Percentiles rank a stretch among this genome's conserved stretches.
Conservation (phyloP, 2,113 vertebrate species). For the Alethe diademata region DNA sequence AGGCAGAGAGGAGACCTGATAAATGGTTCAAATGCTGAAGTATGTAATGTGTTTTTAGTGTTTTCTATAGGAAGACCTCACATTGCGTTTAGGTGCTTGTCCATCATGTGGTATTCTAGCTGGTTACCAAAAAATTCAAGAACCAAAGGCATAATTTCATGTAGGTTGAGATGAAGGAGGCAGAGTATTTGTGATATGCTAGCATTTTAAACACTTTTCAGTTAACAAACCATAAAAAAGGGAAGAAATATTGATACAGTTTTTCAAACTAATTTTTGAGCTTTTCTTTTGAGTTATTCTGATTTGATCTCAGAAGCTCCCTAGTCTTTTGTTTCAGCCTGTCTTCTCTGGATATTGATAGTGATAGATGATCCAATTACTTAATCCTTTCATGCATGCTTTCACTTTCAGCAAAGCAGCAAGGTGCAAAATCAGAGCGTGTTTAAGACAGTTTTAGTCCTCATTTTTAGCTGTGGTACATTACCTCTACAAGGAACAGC, state of each 20-base stretch:
- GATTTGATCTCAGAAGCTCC: not conserved
- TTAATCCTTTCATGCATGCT: not conserved
- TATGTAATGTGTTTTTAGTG: not conserved
- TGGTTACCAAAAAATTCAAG: not conserved
- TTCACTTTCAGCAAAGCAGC: not conserved
- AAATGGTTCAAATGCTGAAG: not conserved
- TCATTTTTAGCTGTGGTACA: not conserved
- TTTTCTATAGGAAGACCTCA: not conserved
- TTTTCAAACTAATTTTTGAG: not conserved
- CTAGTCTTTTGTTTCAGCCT: not conserved
- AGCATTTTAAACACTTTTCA: not conserved
- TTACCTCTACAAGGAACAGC: not conserved
- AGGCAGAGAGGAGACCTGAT: not conserved
- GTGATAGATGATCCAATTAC: slow-evolving; percentile 8
- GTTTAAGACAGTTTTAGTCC: not conserved
- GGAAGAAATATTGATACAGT: not conserved
- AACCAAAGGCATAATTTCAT: not conserved
- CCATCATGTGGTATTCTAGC: not conserved
- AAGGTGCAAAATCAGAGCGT: not conserved
- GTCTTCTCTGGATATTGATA: not conserved
- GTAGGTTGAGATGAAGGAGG: not conserved
- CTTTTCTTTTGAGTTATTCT: not conserved
- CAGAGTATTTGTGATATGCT: not conserved
- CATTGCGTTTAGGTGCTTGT: not conserved
- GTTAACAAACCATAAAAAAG: not conserved